These are phyloP conservation scores for Cyprinodon diabolis DNA, from an alignment of 2,797 vertebrate species.

Conservation along the genomic window DNA sequence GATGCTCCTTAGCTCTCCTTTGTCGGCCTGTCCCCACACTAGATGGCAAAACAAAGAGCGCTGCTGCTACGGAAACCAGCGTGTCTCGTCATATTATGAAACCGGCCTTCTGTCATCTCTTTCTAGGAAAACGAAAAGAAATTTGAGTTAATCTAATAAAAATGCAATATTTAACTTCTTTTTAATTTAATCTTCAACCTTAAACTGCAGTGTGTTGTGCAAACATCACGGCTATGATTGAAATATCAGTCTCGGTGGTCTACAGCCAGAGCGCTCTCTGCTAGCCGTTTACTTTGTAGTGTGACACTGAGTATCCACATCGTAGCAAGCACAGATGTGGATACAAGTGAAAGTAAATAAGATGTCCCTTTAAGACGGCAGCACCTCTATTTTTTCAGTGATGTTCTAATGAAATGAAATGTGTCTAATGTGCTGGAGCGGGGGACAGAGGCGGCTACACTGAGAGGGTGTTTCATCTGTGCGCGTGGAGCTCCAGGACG, in stretches of 20 bases:
- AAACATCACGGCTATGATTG: not conserved
- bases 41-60: slow-evolving; percentile 79
- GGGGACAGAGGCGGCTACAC: slow-evolving; percentile 67
- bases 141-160: slow-evolving; percentile 9
- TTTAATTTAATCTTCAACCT: not conserved
- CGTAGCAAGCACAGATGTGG: slow-evolving; percentile 25
- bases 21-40: slow-evolving; percentile 82
- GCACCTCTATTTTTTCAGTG: slow-evolving; percentile 67
- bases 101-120: not conserved
- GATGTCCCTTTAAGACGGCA: slow-evolving; percentile 75
- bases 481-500: slow-evolving; percentile 69
- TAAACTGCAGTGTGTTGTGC: not conserved
- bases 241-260: not conserved
- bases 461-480: slow-evolving; percentile 79
- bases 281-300: not conserved
- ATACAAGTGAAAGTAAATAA: slow-evolving; percentile 64
- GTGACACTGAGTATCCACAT: slow-evolving; percentile 14
- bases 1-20: slow-evolving; percentile 87
- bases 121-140: slow-evolving; percentile 17
- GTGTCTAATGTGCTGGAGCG: slow-evolving; percentile 77
- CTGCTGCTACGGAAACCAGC: slow-evolving; percentile 72
- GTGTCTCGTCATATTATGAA: slow-evolving; percentile 57
- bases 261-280: not conserved
- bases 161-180: not conserved
- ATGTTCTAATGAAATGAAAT: slow-evolving; percentile 78